These are phyloP conservation scores for Catamblyrhynchus diadema DNA, from an alignment of 2,797 vertebrate genomes.

Conservation along the genomic window DNA sequence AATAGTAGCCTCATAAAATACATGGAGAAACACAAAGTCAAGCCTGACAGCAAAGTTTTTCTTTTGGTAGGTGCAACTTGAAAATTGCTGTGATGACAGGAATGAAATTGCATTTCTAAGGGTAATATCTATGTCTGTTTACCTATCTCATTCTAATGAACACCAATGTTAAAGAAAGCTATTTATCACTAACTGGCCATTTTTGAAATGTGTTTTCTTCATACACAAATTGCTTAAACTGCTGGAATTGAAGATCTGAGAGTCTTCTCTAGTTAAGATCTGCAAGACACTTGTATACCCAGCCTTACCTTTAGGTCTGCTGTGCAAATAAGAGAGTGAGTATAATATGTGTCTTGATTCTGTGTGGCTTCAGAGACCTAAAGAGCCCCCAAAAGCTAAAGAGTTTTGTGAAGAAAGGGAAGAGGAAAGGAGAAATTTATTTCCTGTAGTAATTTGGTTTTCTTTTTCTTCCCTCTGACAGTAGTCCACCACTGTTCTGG, in stretches of 20 bases:
- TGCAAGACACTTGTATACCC: not conserved
- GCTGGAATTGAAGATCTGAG: not conserved
- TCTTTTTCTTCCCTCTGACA: not conserved
- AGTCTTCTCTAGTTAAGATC: not conserved
- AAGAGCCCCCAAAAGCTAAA: not conserved
- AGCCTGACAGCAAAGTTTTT: conserved; percentile 98
- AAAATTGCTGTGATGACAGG: not conserved
- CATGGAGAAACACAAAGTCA: conserved; percentile 99
- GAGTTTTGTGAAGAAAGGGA: not conserved
- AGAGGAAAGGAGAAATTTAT: not conserved
- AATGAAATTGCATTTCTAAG: conserved; percentile 13
- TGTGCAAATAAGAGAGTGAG: not conserved
- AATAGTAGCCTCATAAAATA: conserved; percentile 99
- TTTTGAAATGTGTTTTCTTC: not conserved
- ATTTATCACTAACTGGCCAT: not conserved
- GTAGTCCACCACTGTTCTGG: not conserved
- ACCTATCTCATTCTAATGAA: not conserved
- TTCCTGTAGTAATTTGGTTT: not conserved
- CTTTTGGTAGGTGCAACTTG: conserved; percentile 84
- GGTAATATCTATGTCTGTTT: not conserved
- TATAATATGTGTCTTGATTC: not conserved
- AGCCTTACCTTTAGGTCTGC: not conserved
- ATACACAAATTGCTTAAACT: not conserved
- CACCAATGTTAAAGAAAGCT: not conserved
- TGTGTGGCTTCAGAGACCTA: not conserved